phyloP scores from a whole-genome alignment of 2,113 vertebrate genomes.

The Phrynosoma blainvillii region DNA sequence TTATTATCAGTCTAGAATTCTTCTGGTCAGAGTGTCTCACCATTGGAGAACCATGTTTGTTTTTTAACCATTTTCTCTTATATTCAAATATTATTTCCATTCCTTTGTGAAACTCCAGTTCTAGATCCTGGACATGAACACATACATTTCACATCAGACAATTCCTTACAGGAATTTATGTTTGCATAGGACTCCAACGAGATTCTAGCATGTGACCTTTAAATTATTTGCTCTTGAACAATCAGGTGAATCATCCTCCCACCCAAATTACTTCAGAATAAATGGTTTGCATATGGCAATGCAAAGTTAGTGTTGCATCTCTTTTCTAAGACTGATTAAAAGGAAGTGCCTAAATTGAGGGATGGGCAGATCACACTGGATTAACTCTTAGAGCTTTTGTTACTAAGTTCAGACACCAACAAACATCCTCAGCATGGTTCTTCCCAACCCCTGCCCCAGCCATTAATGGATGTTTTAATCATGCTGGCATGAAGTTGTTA shows the following conservation, averaged over 20 bases:
- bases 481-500: neutral
- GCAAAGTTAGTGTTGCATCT: neutral
- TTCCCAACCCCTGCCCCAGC: neutral
- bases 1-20: no score
- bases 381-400: neutral
- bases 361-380: neutral
- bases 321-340: neutral
- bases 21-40: no score
- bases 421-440: neutral
- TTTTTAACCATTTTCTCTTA: no score
- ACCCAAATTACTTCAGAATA: neutral
- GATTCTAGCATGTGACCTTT: neutral
- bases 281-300: neutral
- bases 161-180: no score
- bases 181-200: no score
- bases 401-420: neutral
- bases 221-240: neutral
- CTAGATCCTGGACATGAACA: no score
- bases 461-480: neutral
- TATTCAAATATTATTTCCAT: no score
- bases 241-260: neutral
- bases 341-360: neutral
- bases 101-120: no score
- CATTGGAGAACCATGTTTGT: no score
- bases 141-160: no score